Percentiles rank a stretch among this genome's conserved stretches.
These are phyloP conservation scores for Lycocorax pyrrhopterus DNA, from an alignment of 2,113 vertebrate genomes.

Conservation along the genomic window DNA sequence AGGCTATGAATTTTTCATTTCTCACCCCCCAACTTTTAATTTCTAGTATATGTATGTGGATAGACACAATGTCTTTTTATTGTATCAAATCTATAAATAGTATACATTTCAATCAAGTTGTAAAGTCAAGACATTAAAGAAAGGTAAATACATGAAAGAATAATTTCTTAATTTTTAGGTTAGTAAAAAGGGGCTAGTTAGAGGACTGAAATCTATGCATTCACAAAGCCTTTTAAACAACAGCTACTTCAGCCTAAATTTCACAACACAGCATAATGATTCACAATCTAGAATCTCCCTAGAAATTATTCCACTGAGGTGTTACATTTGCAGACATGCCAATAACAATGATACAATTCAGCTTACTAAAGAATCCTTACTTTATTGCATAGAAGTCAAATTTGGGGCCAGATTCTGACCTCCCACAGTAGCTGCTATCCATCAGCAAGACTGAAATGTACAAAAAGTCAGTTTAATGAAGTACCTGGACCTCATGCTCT, in stretches of 20 bases:
- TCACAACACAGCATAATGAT: background rate
- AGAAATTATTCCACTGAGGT: background rate
- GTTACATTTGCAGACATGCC: background rate
- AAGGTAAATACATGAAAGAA: background rate
- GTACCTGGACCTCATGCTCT: background rate
- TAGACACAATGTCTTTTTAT: background rate
- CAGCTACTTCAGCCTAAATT: background rate
- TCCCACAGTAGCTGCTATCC: background rate
- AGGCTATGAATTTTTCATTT: slow-evolving; percentile 49
- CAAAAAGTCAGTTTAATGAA: background rate
- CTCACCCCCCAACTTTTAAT: background rate
- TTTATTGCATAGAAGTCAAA: background rate
- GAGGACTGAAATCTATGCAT: background rate
- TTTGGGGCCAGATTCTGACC: background rate
- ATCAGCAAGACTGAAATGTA: background rate
- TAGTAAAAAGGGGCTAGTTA: background rate
- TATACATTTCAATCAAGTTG: background rate
- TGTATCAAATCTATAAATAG: background rate
- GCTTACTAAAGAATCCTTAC: background rate
- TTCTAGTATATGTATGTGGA: background rate
- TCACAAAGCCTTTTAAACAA: background rate
- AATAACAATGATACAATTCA: background rate
- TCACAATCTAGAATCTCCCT: background rate
- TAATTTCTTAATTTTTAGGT: background rate
- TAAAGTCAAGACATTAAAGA: background rate